Evolutionary conservation across 2,797 vertebrate genomes (phyloP).

Genomic region (Molossus alvarezi): DNA sequence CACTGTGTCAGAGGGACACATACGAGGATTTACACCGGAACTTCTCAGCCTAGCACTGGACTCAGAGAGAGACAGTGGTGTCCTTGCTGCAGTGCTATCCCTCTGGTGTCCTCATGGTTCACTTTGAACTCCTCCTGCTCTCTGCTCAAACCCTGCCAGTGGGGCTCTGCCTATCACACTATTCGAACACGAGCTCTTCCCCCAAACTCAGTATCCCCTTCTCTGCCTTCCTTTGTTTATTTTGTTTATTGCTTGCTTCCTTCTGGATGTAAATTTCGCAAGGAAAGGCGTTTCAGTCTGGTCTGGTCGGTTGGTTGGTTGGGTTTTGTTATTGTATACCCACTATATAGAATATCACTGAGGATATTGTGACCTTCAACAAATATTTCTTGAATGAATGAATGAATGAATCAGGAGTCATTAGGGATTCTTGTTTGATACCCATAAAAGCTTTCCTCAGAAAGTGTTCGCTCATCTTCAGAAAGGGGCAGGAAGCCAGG

Average conservation of each 20-base stretch:
- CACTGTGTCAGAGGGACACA: background rate
- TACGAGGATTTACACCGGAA: rapidly evolving
- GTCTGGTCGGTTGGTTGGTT: background rate
- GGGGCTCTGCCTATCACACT: background rate
- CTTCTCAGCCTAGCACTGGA: background rate
- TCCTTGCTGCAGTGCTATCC: background rate
- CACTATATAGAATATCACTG: background rate
- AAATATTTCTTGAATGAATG: background rate
- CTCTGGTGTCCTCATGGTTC: background rate
- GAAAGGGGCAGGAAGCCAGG: no score
- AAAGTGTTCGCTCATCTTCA: background rate
- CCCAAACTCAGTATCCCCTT: background rate
- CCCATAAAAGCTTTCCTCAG: background rate
- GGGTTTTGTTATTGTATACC: background rate
- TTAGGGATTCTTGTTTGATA: background rate
- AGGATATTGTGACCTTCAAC: background rate
- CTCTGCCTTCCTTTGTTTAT: background rate
- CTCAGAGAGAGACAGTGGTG: background rate
- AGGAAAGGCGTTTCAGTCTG: background rate
- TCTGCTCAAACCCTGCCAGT: background rate
- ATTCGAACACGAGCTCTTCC: background rate
- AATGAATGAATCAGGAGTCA: background rate
- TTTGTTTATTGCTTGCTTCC: background rate
- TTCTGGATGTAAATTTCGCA: background rate
- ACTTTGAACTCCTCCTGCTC: background rate